These are phyloP conservation scores for Chymomyza fuscimana DNA, from an alignment of 2,888 invertebrate species.

Conservation along the genomic window DNA sequence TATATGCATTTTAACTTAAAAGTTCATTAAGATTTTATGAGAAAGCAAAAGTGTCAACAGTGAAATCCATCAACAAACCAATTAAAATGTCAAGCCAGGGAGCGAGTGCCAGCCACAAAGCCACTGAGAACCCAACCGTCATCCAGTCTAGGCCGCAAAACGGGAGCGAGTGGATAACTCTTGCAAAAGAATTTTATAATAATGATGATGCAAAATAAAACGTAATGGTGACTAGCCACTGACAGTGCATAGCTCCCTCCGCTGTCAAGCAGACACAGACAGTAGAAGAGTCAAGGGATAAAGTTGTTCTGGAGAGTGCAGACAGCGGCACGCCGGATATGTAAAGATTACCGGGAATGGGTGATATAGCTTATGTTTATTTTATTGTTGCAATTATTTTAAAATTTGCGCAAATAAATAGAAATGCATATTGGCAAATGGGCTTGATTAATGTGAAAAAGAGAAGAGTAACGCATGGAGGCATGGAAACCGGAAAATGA, in stretches of 20 bases:
- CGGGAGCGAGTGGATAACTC: neutral
- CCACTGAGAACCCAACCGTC: neutral
- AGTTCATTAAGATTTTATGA: conserved; percentile 56
- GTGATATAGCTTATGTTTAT: conserved; percentile 47
- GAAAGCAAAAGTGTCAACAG: conserved; percentile 67
- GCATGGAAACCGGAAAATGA: conserved; percentile 37
- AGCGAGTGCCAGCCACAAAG: conserved; percentile 32
- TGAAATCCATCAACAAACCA: conserved; percentile 64
- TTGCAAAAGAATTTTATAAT: conserved; percentile 36
- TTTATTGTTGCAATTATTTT: conserved; percentile 67
- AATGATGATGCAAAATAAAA: conserved; percentile 55
- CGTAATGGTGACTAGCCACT: conserved; percentile 2
- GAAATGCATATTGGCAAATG: conserved; percentile 48
- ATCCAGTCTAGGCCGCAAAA: neutral
- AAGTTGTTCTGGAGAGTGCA: conserved; percentile 25
- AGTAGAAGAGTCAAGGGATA: neutral
- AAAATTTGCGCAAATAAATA: conserved; percentile 51
- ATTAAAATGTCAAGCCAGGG: conserved; percentile 61
- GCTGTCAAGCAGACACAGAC: neutral
- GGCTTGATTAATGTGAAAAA: conserved; percentile 48
- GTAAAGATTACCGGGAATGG: conserved; percentile 54
- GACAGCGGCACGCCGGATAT: conserved; percentile 57
- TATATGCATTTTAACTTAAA: conserved; percentile 11
- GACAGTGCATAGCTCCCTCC: neutral
- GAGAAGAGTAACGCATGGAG: conserved; percentile 18